Conservation (phyloP, 2,797 vertebrate genomes). For the Eptatretus atami region DNA sequence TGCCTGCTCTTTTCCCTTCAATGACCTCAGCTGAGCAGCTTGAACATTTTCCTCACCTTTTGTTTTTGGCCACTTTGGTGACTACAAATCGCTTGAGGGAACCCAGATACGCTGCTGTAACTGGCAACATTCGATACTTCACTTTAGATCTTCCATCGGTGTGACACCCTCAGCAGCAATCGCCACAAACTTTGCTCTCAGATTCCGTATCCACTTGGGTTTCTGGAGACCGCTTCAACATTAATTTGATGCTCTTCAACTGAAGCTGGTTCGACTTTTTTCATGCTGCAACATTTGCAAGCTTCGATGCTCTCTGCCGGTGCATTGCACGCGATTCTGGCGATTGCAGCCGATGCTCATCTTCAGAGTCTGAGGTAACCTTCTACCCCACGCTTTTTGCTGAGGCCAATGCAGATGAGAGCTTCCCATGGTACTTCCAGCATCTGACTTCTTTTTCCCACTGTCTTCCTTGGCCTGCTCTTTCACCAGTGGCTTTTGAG, state of each 20-base stretch:
- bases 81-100: constrained; percentile 2
- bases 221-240: not conserved
- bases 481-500: not conserved
- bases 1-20: too few species aligned
- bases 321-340: not conserved
- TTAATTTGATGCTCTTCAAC: too few species aligned
- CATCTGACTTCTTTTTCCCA: constrained; percentile 3
- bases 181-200: not conserved
- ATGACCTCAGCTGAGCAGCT: too few species aligned
- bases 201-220: constrained; percentile 1
- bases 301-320: not conserved
- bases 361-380: not conserved
- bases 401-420: constrained; percentile 2
- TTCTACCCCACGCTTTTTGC: constrained; percentile 4
- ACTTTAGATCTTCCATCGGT: not conserved
- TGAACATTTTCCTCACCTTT: not conserved
- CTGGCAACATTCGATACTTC: not conserved
- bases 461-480: not conserved
- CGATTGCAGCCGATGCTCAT: too few species aligned
- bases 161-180: not conserved
- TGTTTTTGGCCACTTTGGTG: not conserved
- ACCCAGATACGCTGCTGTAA: not conserved
- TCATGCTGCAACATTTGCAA: not conserved
- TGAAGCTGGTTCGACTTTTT: not conserved
- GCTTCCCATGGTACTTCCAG: constrained; percentile 1